A percentile compares a stretch with the other conserved stretches of the same genome.
These are phyloP conservation scores for Emydocephalus ijimae DNA, from an alignment of 2,113 vertebrate species.

Conservation along the genomic window DNA sequence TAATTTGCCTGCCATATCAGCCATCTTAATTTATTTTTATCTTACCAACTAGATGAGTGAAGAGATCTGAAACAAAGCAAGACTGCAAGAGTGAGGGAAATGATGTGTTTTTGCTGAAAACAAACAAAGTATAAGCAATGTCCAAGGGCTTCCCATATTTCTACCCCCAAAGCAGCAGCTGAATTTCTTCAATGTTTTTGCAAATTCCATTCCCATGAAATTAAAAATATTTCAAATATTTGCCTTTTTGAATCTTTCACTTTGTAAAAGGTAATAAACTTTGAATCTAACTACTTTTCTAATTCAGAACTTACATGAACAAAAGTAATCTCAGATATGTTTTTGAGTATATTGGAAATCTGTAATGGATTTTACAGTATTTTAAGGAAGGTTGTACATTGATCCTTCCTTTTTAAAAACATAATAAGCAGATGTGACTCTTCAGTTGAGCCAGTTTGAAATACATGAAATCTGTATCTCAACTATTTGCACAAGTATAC, in stretches of 20 bases:
- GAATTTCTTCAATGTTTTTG: neutral
- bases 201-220: neutral
- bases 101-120: neutral
- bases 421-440: neutral
- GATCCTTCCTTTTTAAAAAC: neutral
- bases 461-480: neutral
- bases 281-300: neutral
- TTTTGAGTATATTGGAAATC: neutral
- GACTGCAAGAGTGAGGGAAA: neutral
- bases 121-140: neutral
- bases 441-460: neutral
- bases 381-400: neutral
- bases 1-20: slow-evolving; percentile 11
- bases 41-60: neutral
- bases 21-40: neutral
- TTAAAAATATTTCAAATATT: neutral
- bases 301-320: neutral
- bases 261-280: neutral
- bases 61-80: neutral
- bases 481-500: neutral
- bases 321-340: neutral
- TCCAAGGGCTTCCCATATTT: neutral
- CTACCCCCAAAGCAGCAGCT: neutral
- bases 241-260: neutral
- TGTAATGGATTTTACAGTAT: neutral